Evolutionary conservation across 2,797 vertebrate genomes (phyloP).

Genomic region (Fringilla coelebs): DNA sequence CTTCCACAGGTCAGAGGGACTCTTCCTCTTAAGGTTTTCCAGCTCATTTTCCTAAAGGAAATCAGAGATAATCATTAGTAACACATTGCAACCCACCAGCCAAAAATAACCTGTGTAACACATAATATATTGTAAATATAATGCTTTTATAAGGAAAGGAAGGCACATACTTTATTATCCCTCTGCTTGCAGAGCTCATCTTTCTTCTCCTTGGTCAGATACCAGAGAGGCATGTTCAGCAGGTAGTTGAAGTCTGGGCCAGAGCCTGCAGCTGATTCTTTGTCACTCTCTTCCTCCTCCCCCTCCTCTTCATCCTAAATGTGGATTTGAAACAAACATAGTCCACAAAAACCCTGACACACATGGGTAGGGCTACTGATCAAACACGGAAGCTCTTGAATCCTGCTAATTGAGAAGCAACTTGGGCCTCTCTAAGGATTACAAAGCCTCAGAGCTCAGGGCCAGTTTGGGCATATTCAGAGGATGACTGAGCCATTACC

Average conservation of each 20-base stretch:
- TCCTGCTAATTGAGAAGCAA: not conserved
- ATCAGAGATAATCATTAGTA: not conserved
- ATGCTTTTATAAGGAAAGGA: not conserved
- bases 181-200: conserved; percentile 93
- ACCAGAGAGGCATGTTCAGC: conserved; percentile 98
- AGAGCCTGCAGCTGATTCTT: conserved; percentile 51
- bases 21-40: conserved; percentile 81
- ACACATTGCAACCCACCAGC: not conserved
- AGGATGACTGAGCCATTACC: conserved; percentile 70
- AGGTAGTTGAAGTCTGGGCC: conserved; percentile 97
- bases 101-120: not conserved
- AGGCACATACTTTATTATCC: conserved; percentile 83
- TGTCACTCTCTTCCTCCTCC: conserved; percentile 67
- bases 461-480: not conserved
- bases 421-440: not conserved
- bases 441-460: not conserved
- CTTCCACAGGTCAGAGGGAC: conserved; percentile 87
- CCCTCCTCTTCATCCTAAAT: conserved; percentile 63
- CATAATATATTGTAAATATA: not conserved
- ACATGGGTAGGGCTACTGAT: not conserved
- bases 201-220: conserved; percentile 95
- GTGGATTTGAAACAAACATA: not conserved
- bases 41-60: conserved; percentile 80
- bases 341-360: not conserved
- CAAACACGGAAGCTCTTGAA: not conserved